Conservation (phyloP, 2,797 vertebrate species). For the Poecilia gillii region DNA sequence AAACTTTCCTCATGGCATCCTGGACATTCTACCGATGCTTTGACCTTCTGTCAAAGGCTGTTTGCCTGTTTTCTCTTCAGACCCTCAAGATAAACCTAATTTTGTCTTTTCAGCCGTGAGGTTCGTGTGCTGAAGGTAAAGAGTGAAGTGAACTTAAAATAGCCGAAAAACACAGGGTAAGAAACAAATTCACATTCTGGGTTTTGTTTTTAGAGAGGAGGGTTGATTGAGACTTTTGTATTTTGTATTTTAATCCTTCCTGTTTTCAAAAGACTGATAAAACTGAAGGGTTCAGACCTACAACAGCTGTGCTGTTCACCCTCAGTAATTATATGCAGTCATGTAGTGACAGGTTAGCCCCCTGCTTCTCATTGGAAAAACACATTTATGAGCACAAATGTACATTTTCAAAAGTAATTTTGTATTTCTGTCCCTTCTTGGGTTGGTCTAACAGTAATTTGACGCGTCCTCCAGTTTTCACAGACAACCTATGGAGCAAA, state of each 20-base stretch:
- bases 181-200: constrained; percentile 11
- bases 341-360: not conserved
- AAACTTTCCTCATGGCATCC: constrained; percentile 42
- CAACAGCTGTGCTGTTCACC: not conserved
- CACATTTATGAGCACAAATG: not conserved
- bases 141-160: constrained; percentile 27
- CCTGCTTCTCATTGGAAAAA: constrained; percentile 14
- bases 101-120: constrained; percentile 49
- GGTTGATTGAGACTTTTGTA: not conserved
- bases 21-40: constrained; percentile 43
- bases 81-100: constrained; percentile 57
- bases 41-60: constrained; percentile 60
- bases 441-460: not conserved
- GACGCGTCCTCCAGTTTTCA: not conserved
- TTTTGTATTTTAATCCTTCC: not conserved
- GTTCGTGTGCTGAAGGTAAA: constrained; percentile 49
- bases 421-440: not conserved
- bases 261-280: not conserved
- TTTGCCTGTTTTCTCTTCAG: constrained; percentile 40
- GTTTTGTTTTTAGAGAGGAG: constrained; percentile 24
- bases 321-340: not conserved
- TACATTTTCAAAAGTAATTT: not conserved
- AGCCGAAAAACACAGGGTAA: constrained; percentile 14
- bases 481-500: not conserved
- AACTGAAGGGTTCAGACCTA: not conserved